phyloP scores from a whole-genome alignment of 1,140 invertebrate genomes.

The Drosophila pandora region DNA sequence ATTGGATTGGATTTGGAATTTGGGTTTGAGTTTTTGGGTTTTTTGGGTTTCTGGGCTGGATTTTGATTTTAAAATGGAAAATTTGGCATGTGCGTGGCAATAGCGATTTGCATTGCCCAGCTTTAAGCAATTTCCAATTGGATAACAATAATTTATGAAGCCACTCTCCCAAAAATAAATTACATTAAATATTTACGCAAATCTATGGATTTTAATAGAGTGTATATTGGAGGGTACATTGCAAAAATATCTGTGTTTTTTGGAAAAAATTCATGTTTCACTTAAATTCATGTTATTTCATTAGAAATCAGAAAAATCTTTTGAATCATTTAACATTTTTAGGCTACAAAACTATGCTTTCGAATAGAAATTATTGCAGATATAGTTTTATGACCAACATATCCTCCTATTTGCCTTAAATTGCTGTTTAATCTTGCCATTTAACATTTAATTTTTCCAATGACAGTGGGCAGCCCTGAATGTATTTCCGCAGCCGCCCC shows the following conservation, averaged over 20 bases:
- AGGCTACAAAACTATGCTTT: too few species aligned
- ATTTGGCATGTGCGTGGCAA: not conserved
- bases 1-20: slow-evolving; percentile 4
- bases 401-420: too few species aligned
- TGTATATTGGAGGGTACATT: not conserved
- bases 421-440: too few species aligned
- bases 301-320: too few species aligned
- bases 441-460: too few species aligned
- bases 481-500: not conserved
- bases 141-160: slow-evolving; percentile 42
- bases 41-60: not conserved
- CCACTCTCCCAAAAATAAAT: slow-evolving; percentile 24
- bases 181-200: slow-evolving; percentile 47
- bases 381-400: too few species aligned
- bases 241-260: too few species aligned
- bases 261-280: too few species aligned
- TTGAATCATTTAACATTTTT: too few species aligned
- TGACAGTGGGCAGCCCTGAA: not conserved
- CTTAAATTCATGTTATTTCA: too few species aligned
- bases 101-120: slow-evolving; percentile 20
- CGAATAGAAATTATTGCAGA: too few species aligned
- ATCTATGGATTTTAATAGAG: not conserved
- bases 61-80: not conserved
- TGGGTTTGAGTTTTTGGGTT: not conserved
- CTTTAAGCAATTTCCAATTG: slow-evolving; percentile 31